These are phyloP conservation scores for Dysmachus trigonus DNA, from an alignment of 2,888 invertebrate species.

Conservation along the genomic window DNA sequence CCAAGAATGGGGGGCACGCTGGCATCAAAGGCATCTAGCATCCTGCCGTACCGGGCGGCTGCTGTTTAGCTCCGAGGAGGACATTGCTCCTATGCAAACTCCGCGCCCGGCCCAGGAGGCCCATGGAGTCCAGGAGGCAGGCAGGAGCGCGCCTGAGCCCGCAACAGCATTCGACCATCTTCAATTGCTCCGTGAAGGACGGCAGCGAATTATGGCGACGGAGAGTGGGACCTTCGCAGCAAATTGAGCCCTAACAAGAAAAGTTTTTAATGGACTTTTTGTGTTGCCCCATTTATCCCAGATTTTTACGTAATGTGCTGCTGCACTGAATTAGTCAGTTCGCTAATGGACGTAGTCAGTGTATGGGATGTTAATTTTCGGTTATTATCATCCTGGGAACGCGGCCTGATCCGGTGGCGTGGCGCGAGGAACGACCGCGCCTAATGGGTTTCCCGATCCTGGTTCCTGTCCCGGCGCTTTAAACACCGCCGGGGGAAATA, in stretches of 20 bases:
- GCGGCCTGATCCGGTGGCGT: background rate
- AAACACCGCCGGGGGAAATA: background rate
- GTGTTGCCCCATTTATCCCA: constrained; percentile 9
- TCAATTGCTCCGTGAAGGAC: constrained; percentile 6
- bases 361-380: constrained; percentile 37
- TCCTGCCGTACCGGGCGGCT: background rate
- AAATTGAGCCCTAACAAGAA: constrained; percentile 35
- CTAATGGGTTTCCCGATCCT: constrained; percentile 14
- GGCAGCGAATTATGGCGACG: background rate
- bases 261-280: constrained; percentile 41
- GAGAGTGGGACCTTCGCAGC: background rate
- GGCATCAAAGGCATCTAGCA: background rate
- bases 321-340: constrained; percentile 34
- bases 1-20: background rate
- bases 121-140: background rate
- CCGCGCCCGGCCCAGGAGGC: background rate
- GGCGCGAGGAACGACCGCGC: background rate
- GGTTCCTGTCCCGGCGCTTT: background rate
- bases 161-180: constrained; percentile 16
- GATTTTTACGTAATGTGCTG: constrained; percentile 29
- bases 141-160: background rate
- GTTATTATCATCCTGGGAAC: constrained; percentile 39
- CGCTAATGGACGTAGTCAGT: constrained; percentile 23
- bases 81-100: background rate
- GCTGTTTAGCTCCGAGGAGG: background rate